Conservation (phyloP, 2,888 invertebrate genomes). For the Scaptomyza flava region DNA sequence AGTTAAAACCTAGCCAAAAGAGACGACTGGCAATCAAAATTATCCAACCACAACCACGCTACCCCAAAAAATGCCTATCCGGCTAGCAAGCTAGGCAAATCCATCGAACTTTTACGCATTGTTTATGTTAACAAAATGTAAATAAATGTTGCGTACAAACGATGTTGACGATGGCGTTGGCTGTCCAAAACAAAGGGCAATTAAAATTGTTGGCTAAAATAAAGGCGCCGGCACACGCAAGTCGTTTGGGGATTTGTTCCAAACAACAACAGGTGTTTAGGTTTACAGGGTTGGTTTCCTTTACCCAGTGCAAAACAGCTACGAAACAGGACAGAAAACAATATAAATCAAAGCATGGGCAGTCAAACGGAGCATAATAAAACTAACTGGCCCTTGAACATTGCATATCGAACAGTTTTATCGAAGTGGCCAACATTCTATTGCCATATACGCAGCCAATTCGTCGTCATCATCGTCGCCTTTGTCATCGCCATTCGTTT, state of each 20-base stretch:
- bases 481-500: slow-evolving; percentile 67
- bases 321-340: slow-evolving; percentile 19
- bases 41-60: slow-evolving; percentile 20
- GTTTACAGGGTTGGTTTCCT: slow-evolving; percentile 69
- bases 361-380: slow-evolving; percentile 59
- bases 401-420: slow-evolving; percentile 72
- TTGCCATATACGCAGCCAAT: slow-evolving; percentile 66
- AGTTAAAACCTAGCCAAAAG: slow-evolving; percentile 29
- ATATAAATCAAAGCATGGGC: slow-evolving; percentile 71
- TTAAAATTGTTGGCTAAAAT: slow-evolving; percentile 67
- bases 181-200: slow-evolving; percentile 78
- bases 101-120: slow-evolving; percentile 81
- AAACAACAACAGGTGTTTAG: slow-evolving; percentile 70
- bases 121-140: slow-evolving; percentile 81
- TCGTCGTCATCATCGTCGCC: slow-evolving; percentile 38
- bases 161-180: slow-evolving; percentile 61
- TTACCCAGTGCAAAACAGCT: slow-evolving; percentile 17
- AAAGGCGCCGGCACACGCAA: slow-evolving; percentile 68
- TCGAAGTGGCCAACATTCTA: slow-evolving; percentile 58
- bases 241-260: slow-evolving; percentile 24
- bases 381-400: slow-evolving; percentile 37
- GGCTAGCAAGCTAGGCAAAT: slow-evolving; percentile 35
- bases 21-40: slow-evolving; percentile 67
- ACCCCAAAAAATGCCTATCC: background rate
- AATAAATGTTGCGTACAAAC: slow-evolving; percentile 78